These are phyloP conservation scores for Tigriopus japonicus DNA, from an alignment of 1,140 invertebrate genomes.

Conservation along the genomic window DNA sequence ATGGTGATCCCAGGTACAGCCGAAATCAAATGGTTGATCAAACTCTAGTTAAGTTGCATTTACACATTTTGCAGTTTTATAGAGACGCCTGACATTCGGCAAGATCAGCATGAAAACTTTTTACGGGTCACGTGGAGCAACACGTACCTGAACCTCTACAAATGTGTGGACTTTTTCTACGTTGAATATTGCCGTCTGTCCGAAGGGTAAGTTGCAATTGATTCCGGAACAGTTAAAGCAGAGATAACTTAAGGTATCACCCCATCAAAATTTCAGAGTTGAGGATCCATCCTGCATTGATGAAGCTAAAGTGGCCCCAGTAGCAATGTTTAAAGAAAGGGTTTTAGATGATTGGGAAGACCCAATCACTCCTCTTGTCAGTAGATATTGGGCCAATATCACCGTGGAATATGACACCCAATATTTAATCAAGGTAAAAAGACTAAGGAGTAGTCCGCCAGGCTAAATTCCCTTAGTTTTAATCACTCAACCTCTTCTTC, in stretches of 20 bases:
- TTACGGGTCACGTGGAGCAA: neutral
- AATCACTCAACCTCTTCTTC: neutral
- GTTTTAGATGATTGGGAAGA: neutral
- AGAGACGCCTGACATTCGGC: neutral
- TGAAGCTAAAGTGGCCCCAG: neutral
- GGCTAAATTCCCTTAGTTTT: too few species aligned
- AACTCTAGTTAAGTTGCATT: too few species aligned
- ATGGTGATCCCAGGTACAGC: neutral
- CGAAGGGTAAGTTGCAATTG: neutral
- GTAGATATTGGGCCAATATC: neutral
- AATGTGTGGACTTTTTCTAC: constrained; percentile 4
- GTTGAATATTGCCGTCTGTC: neutral
- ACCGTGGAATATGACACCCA: neutral
- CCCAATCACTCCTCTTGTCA: neutral
- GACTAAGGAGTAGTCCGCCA: too few species aligned
- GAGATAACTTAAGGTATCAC: too few species aligned
- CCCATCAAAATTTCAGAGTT: neutral
- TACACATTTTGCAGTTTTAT: neutral
- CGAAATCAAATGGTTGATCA: too few species aligned
- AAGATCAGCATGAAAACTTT: neutral
- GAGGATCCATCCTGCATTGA: too few species aligned
- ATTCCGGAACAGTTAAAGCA: too few species aligned
- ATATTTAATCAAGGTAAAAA: constrained; percentile 3
- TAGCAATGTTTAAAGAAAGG: neutral
- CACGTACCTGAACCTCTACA: neutral